phyloP scores from a whole-genome alignment of 2,888 invertebrate species.

The Caenorhabditis virilis region DNA sequence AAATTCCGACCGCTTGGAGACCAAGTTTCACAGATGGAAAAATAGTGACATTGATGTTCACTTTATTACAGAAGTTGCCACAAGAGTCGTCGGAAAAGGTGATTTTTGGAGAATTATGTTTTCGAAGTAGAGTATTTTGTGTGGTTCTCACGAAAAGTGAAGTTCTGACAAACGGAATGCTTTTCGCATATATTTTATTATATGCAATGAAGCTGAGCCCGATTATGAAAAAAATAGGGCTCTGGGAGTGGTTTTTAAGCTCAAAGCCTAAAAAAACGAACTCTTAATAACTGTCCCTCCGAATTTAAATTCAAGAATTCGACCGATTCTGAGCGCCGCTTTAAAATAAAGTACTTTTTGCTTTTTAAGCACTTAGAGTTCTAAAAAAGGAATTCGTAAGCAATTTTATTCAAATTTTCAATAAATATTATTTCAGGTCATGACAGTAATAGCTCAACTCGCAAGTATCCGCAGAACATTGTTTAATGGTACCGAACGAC shows the following conservation, averaged over 20 bases:
- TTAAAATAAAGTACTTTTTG: too few species aligned
- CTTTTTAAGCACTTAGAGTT: too few species aligned
- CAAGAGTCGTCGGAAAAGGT: constrained; percentile 83
- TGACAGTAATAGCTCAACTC: constrained; percentile 92
- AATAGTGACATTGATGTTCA: constrained; percentile 92
- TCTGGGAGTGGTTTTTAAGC: too few species aligned
- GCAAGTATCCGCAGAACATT: constrained; percentile 92
- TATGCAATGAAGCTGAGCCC: too few species aligned
- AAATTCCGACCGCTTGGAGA: constrained; percentile 96
- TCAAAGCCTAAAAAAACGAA: too few species aligned
- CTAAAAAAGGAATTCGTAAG: not conserved
- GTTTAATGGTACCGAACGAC: constrained; percentile 91
- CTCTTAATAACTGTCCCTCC: too few species aligned
- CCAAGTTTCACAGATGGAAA: constrained; percentile 93
- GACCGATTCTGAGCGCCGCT: too few species aligned
- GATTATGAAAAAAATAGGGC: too few species aligned
- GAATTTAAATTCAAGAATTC: too few species aligned
- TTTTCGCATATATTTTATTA: too few species aligned
- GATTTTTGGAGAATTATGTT: constrained; percentile 15
- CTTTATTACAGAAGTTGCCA: constrained; percentile 87
- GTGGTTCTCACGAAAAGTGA: too few species aligned
- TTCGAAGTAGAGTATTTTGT: not conserved
- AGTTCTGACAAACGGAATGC: too few species aligned
- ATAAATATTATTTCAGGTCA: constrained; percentile 75
- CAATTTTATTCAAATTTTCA: not conserved